Base-by-base conservation (phyloP, 2,888 invertebrate genomes). In the Lasius platythorax region DNA sequence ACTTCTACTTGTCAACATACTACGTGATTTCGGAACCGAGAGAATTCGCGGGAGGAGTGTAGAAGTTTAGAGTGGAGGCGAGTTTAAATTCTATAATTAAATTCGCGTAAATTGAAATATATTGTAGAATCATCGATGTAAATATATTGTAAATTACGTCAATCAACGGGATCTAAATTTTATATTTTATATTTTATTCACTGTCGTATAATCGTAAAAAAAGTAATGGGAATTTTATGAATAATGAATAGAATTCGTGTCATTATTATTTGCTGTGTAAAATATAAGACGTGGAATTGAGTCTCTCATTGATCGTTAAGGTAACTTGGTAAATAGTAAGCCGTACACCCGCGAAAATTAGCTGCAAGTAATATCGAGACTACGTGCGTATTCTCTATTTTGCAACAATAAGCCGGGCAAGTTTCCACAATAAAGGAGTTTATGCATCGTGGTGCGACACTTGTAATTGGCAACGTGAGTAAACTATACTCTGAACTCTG, bases 391-490 rank as follows among this genome's bases (percentile, higher is more conserved):
- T 37, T 37, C 37, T 37, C 37, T 37, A 4, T 33, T 79, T 61
- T 79, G 72, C n/a, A 37, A 79, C 73, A 72, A 70, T 72, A 73
- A 79, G 61, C 72, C 33, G 40, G 23, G 8, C 73, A 18, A 61
- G 61, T 79, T 79, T 73, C 72, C 18, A 28, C 12, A 58, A 72
- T 40, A 28, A 81, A 73, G 79, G 61, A 63, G 79, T 81, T 81
- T 30, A 72, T 18, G 79, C 43, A 33, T 15, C 18, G 18, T 28
- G 53, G 33, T 30, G 23, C 72, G 61, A 81, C 73, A 73, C 23
- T 12, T 70, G 43, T 79, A 79, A 79, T 46, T 79, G 58, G 58
- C 33, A 33, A 72, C 68, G 68, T 40, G 56, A 40, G 18, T 79
- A 61, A 79, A 79, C 79, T 72, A 79, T 58, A 58, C 30, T 33